Conservation (phyloP, 2,797 vertebrate species). For the Sylvilagus floridanus region DNA sequence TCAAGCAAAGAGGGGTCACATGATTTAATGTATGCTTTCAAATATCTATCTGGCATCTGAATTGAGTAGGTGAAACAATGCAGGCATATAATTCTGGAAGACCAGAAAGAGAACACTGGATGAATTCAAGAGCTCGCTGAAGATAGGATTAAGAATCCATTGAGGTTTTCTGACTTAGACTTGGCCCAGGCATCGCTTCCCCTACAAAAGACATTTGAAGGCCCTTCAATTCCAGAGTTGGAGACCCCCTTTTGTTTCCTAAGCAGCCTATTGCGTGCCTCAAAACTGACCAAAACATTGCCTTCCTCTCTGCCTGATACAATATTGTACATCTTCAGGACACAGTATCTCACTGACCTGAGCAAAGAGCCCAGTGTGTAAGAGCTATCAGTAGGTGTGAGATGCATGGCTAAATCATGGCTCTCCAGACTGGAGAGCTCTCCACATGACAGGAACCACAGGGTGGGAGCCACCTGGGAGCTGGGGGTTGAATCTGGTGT, state of each 20-base stretch:
- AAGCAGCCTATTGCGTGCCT: background rate
- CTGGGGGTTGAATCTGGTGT: background rate
- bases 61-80: background rate
- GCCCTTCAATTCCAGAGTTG: background rate
- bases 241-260: background rate
- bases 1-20: conserved; percentile 8
- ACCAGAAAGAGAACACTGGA: background rate
- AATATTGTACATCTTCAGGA: background rate
- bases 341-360: background rate
- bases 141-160: background rate
- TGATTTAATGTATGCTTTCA: conserved; percentile 9
- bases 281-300: background rate
- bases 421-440: background rate
- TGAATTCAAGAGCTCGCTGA: background rate
- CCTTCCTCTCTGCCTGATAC: background rate
- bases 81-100: background rate
- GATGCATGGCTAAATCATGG: background rate
- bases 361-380: background rate
- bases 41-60: background rate
- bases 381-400: background rate
- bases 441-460: background rate
- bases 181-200: background rate
- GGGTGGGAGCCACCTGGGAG: background rate
- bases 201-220: background rate
- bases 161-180: background rate